Base-by-base conservation (phyloP, 2,888 invertebrate species). In the Patella pellucida region DNA sequence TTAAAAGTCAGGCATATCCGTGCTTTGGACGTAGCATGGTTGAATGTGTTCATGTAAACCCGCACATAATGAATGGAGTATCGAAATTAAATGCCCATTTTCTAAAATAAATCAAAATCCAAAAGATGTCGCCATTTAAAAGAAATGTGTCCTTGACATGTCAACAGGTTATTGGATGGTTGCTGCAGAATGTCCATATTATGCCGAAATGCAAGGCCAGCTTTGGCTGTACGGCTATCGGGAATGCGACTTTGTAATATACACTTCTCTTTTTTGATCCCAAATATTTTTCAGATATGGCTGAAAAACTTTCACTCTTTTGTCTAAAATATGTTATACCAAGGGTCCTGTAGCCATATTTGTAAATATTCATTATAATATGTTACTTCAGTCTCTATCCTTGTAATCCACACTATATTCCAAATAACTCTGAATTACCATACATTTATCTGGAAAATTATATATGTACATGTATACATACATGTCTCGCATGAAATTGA, bases 21-120 rank as follows among this genome's bases (percentile, higher is more conserved):
- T 69, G 15, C n/a, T 50, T 74, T 2, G 74, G 74, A 14, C 52
- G 56, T 54, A 70, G 70, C 31, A 41, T 7, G 74, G 70, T 74
- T 70, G 74, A 5, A 27, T 54, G n/a, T 19, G 51, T 9, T 19
- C 2, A 19, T 70, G 70, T 74, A 70, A 19, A 27, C 68, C 73
- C 11, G 31, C 31, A n/a, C 75, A 75, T 62, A 4, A 19, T 51
- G 19, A 52, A 1, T 54, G 27, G n/a, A 23, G 72, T 5, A 68
- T 76, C 68, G 76, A 76, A 69, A 72, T 76, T 7, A 71, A 75
- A 71, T 71, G 71, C n/a, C 71, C 71, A 56, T 72, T 67, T 68
- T 62, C 62, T 12, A 5, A 16, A 12, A 67, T 52, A 52, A n/a
- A 52, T 19, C 11, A 1, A 19, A 27, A 50, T 52, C 76, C 68